Conservation (phyloP, 2,113 vertebrate species). For the Micronycteris hirsuta region DNA sequence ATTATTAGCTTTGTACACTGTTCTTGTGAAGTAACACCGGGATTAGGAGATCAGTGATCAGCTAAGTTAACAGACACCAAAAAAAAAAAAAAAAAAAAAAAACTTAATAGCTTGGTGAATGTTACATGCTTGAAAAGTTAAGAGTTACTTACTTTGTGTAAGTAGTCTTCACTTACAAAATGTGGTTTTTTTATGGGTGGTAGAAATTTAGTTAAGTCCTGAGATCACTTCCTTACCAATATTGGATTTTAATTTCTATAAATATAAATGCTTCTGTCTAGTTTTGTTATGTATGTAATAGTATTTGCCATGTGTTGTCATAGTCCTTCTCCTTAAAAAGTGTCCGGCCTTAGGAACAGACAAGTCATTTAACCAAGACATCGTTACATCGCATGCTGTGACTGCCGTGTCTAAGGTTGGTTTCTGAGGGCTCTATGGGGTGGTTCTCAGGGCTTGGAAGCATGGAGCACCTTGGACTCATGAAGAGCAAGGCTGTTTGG, state of each 20-base stretch:
- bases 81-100: neutral
- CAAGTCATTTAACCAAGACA: neutral
- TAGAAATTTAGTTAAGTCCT: neutral
- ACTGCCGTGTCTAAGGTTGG: neutral
- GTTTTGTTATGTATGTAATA: neutral
- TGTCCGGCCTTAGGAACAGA: neutral
- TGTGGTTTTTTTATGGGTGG: neutral
- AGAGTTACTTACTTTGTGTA: neutral
- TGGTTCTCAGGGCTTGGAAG: neutral
- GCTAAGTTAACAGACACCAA: conserved; percentile 37
- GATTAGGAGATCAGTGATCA: conserved; percentile 37
- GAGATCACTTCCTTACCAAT: neutral
- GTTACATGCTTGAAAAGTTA: neutral
- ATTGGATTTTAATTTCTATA: neutral
- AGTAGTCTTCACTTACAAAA: neutral
- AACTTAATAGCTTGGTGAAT: neutral
- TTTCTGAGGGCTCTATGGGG: neutral
- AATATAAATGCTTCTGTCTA: neutral
- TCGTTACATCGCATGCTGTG: neutral
- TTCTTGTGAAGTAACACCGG: conserved; percentile 40
- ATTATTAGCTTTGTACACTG: conserved; percentile 26
- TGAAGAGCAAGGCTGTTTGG: neutral
- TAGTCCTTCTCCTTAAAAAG: neutral
- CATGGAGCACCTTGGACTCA: neutral
- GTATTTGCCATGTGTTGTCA: neutral